Percentiles rank a stretch among this genome's conserved stretches.
These are phyloP conservation scores for Crematogaster levior DNA, from an alignment of 2,888 invertebrate genomes.

Conservation along the genomic window DNA sequence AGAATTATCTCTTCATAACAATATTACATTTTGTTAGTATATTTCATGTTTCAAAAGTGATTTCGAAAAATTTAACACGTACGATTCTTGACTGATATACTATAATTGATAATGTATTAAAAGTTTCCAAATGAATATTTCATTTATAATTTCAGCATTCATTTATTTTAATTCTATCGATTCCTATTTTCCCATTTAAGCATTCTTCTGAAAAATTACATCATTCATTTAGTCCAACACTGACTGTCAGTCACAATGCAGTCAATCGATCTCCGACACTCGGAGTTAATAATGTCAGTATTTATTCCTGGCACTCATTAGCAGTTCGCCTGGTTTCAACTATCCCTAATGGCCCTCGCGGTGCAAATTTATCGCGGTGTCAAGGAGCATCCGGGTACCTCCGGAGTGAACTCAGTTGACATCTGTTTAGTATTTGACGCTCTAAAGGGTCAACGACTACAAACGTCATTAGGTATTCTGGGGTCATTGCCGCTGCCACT, in stretches of 20 bases:
- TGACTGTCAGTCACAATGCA: slow-evolving; percentile 17
- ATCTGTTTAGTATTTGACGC: slow-evolving; percentile 64
- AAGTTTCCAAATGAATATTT: too few species aligned
- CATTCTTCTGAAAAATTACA: not conserved
- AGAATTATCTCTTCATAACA: not conserved
- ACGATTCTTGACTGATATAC: not conserved
- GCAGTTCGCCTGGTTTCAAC: slow-evolving; percentile 26
- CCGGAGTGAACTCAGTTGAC: slow-evolving; percentile 59
- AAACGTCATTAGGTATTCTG: slow-evolving; percentile 47
- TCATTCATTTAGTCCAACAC: not conserved
- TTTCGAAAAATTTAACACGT: not conserved
- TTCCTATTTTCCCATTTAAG: not conserved
- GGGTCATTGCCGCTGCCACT: slow-evolving; percentile 34
- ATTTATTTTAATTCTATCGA: not conserved
- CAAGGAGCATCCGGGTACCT: slow-evolving; percentile 46
- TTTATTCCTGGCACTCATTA: slow-evolving; percentile 44
- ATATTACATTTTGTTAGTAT: not conserved
- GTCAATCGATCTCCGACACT: slow-evolving; percentile 45
- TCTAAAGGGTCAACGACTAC: slow-evolving; percentile 53
- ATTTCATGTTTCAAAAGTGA: not conserved
- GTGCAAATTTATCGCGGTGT: slow-evolving; percentile 58
- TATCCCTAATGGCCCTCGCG: slow-evolving; percentile 17
- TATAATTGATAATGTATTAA: too few species aligned
- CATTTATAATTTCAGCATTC: not conserved
- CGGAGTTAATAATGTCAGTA: slow-evolving; percentile 48